phyloP scores from a whole-genome alignment of 2,888 invertebrate genomes.

The Nemurella pictetii region DNA sequence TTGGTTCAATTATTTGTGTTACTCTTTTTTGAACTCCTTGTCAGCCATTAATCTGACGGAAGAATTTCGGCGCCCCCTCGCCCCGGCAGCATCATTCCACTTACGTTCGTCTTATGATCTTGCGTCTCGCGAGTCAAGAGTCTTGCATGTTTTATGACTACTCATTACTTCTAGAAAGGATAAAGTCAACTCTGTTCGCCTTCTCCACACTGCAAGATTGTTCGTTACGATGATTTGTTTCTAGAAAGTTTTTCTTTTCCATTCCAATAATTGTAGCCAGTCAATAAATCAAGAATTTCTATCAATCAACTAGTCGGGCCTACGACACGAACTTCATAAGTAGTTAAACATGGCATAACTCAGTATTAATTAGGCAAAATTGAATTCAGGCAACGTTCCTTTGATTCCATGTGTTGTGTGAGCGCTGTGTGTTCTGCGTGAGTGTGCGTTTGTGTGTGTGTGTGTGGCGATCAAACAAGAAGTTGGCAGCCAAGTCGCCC shows the following conservation, averaged over 20 bases:
- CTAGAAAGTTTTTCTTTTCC: neutral
- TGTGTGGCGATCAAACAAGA: neutral
- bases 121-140: neutral
- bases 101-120: neutral
- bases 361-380: neutral
- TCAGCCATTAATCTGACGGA: conserved; percentile 11
- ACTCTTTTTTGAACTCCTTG: neutral
- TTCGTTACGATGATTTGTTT: neutral
- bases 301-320: neutral
- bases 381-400: neutral
- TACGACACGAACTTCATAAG: neutral
- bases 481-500: no score
- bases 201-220: neutral
- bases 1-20: conserved; percentile 23
- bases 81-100: no score
- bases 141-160: neutral
- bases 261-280: neutral
- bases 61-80: conserved; percentile 13
- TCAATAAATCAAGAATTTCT: neutral
- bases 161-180: neutral
- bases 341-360: neutral
- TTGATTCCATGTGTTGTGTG: no score
- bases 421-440: no score
- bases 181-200: neutral
- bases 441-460: no score